phyloP scores from a whole-genome alignment of 2,113 vertebrate species.

The Xerus inauris region DNA sequence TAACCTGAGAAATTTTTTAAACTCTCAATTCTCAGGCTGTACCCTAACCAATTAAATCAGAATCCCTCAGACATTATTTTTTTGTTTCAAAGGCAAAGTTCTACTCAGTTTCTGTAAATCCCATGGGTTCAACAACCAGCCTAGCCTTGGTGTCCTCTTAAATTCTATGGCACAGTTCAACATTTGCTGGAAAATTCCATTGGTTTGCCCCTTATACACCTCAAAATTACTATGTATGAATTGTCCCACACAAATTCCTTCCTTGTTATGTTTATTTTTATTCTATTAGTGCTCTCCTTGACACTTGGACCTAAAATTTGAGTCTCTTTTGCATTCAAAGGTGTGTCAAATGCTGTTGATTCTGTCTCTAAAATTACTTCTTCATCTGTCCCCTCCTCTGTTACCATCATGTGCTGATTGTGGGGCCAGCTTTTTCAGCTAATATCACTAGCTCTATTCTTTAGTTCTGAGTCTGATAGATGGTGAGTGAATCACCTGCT shows the following conservation, averaged over 20 bases:
- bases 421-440: not conserved
- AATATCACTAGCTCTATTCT: not conserved
- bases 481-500: not conserved
- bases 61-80: not conserved
- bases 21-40: not conserved
- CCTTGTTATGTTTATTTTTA: not conserved
- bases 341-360: not conserved
- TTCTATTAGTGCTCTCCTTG: not conserved
- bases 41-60: not conserved
- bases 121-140: not conserved
- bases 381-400: not conserved
- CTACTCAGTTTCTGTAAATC: not conserved
- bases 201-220: not conserved
- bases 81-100: constrained; percentile 3
- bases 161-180: not conserved
- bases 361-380: not conserved
- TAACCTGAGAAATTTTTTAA: not conserved
- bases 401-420: not conserved
- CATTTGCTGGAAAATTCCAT: not conserved
- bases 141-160: not conserved
- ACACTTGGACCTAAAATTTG: not conserved
- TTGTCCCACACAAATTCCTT: not conserved
- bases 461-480: not conserved
- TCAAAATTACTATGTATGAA: not conserved
- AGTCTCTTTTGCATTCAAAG: not conserved